A percentile compares a stretch with the other conserved stretches of the same genome.
These are phyloP conservation scores for Leucosticte australis DNA, from an alignment of 2,113 vertebrate species.

Conservation along the genomic window DNA sequence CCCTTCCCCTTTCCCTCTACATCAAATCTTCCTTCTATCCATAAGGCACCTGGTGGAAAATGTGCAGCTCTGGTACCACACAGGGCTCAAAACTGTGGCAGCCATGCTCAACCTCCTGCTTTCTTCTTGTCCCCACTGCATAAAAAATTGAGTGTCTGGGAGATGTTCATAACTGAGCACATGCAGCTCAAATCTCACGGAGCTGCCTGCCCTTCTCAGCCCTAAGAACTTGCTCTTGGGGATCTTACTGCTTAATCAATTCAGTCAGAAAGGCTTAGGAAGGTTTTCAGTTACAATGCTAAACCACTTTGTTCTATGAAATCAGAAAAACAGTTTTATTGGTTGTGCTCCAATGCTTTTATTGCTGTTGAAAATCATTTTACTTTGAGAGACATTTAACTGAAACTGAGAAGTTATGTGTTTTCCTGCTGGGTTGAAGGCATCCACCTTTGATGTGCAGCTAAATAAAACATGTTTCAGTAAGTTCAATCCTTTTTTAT, in stretches of 20 bases:
- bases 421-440: background rate
- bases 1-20: background rate
- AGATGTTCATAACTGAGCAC: background rate
- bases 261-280: background rate
- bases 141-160: background rate
- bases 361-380: background rate
- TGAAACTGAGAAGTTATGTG: background rate
- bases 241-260: background rate
- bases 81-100: rapidly evolving
- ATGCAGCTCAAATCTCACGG: rapidly evolving
- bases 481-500: background rate
- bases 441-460: background rate
- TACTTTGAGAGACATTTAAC: background rate
- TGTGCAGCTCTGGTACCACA: background rate
- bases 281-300: background rate
- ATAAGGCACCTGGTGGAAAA: background rate
- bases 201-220: background rate
- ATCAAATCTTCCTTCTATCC: background rate
- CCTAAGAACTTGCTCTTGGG: background rate
- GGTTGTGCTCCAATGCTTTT: background rate
- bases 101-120: background rate
- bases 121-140: background rate
- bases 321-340: background rate
- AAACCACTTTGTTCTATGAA: background rate
- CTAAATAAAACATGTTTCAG: background rate